Evolutionary conservation across 2,888 invertebrate species (phyloP).

Genomic region (Aphrophora alni): DNA sequence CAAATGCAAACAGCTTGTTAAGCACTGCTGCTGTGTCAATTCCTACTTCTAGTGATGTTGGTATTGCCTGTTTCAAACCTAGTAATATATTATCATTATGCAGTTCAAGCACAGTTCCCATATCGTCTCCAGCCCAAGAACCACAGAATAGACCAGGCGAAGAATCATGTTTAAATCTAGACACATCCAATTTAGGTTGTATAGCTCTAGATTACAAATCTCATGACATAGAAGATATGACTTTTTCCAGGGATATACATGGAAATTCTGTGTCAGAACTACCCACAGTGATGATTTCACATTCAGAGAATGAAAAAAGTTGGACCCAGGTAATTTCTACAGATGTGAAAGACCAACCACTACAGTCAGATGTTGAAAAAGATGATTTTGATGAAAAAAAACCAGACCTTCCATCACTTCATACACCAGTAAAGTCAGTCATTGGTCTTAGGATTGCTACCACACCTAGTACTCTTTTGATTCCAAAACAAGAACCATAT

Average conservation of each 20-base stretch:
- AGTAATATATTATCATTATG: conserved; percentile 12
- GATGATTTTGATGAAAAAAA: background rate
- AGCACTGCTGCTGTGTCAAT: background rate
- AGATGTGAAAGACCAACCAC: background rate
- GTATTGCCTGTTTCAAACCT: conserved; percentile 27
- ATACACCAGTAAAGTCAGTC: background rate
- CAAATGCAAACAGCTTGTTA: background rate
- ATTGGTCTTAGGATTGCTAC: background rate
- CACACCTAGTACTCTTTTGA: background rate
- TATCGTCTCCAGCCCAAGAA: background rate
- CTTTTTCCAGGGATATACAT: background rate
- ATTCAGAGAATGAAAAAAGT: background rate
- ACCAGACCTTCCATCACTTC: background rate
- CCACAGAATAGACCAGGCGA: background rate
- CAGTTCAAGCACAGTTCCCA: background rate
- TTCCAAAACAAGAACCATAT: background rate
- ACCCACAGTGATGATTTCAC: background rate
- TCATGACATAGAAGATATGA: background rate
- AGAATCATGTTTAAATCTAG: background rate
- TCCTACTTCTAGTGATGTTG: conserved; percentile 27
- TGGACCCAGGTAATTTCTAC: background rate
- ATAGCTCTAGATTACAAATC: background rate
- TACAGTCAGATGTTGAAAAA: background rate
- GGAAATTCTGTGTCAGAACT: background rate
- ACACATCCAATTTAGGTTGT: background rate